phyloP scores from a whole-genome alignment of 1,140 invertebrate genomes.

The Tetraneura akinire region DNA sequence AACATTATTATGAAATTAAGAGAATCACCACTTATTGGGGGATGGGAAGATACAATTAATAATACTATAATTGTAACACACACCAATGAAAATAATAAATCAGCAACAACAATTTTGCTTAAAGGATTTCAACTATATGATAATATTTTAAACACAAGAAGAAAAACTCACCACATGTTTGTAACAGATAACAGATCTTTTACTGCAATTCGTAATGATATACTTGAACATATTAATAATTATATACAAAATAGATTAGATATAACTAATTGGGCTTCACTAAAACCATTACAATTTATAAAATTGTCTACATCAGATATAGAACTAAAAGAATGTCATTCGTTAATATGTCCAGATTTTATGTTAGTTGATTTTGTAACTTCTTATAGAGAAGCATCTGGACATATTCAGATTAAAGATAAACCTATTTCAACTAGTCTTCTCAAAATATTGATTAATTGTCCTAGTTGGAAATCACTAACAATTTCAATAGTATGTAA shows the following conservation, averaged over 20 bases:
- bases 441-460: not conserved
- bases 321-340: slow-evolving; percentile 3
- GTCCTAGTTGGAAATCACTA: not conserved
- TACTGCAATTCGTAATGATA: not conserved
- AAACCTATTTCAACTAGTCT: not conserved
- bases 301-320: not conserved
- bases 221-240: not conserved
- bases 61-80: not conserved
- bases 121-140: not conserved
- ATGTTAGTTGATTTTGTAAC: not conserved
- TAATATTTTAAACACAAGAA: not conserved
- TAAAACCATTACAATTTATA: not conserved
- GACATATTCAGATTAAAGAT: slow-evolving; percentile 1
- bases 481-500: slow-evolving; percentile 6
- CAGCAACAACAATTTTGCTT: not conserved
- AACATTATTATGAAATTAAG: not conserved
- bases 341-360: not conserved
- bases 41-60: slow-evolving; percentile 1
- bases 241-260: not conserved
- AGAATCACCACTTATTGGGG: not conserved
- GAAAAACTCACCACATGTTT: not conserved
- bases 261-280: not conserved
- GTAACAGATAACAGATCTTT: not conserved
- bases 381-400: not conserved
- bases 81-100: not conserved